phyloP scores from a whole-genome alignment of 2,797 vertebrate species.

The Chelon auratus region DNA sequence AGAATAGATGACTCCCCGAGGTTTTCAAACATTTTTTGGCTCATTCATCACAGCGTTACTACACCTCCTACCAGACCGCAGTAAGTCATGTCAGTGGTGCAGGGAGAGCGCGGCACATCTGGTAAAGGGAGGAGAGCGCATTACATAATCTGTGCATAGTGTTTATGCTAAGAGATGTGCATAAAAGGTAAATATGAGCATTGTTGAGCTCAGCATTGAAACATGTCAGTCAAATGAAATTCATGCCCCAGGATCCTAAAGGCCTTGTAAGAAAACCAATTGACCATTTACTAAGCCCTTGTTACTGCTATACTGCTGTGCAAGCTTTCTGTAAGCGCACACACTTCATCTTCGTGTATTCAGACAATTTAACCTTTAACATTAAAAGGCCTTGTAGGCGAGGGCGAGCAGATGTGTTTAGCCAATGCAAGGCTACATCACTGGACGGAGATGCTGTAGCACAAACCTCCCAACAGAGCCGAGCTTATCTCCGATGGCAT shows the following conservation, averaged over 20 bases:
- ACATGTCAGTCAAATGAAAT: neutral
- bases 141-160: slow-evolving; percentile 39
- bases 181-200: slow-evolving; percentile 1
- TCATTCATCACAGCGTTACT: slow-evolving; percentile 37
- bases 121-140: slow-evolving; percentile 22
- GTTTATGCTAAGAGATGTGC: neutral
- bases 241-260: neutral
- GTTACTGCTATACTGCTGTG: neutral
- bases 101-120: slow-evolving; percentile 11
- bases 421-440: neutral
- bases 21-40: slow-evolving; percentile 43
- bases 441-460: neutral
- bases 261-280: neutral
- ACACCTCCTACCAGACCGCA: slow-evolving; percentile 25
- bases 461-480: neutral
- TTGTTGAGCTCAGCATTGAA: neutral
- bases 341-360: neutral
- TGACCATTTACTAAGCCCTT: neutral
- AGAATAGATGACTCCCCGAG: slow-evolving; percentile 52
- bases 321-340: neutral
- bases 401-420: too few relatives aligned
- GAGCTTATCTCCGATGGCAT: neutral
- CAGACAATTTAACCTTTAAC: neutral
- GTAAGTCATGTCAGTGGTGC: slow-evolving; percentile 30
- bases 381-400: neutral